Evolutionary conservation across 2,888 invertebrate genomes (phyloP).

Genomic region (Dryobotodes eremita): DNA sequence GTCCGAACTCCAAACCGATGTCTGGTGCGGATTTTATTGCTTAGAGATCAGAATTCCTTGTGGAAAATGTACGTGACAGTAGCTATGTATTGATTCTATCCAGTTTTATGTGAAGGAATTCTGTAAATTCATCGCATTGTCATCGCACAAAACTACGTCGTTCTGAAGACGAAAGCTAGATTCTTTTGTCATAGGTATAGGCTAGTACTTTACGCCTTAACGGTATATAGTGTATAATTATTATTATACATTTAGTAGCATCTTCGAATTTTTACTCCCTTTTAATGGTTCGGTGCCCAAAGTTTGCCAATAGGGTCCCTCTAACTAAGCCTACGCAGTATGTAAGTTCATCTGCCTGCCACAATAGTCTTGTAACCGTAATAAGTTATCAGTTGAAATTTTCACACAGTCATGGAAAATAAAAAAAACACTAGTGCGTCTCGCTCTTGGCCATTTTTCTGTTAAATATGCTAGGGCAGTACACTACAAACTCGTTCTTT

Average conservation of each 20-base stretch:
- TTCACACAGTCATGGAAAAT: neutral
- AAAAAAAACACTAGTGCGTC: neutral
- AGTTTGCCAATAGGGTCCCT: neutral
- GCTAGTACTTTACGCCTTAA: neutral
- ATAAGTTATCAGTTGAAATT: neutral
- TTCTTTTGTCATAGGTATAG: neutral
- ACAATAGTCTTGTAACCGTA: neutral
- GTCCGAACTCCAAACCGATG: constrained; percentile 49
- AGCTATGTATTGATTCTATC: constrained; percentile 50
- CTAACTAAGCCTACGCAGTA: neutral
- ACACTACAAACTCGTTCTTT: neutral
- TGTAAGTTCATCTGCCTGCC: too few relatives aligned
- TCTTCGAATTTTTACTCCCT: neutral
- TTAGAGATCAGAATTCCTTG: constrained; percentile 57
- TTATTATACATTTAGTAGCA: neutral
- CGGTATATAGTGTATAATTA: neutral
- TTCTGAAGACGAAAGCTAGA: constrained; percentile 1
- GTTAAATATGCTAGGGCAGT: neutral
- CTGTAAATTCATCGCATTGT: constrained; percentile 54
- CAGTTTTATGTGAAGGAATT: constrained; percentile 48
- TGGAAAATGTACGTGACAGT: constrained; percentile 48
- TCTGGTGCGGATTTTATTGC: constrained; percentile 56
- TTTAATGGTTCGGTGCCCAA: neutral
- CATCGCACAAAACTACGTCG: constrained; percentile 17
- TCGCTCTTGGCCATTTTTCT: neutral